Percentiles rank a stretch among this genome's conserved stretches.
Conservation (phyloP, 2,113 vertebrate species). For the Eclectus roratus region DNA sequence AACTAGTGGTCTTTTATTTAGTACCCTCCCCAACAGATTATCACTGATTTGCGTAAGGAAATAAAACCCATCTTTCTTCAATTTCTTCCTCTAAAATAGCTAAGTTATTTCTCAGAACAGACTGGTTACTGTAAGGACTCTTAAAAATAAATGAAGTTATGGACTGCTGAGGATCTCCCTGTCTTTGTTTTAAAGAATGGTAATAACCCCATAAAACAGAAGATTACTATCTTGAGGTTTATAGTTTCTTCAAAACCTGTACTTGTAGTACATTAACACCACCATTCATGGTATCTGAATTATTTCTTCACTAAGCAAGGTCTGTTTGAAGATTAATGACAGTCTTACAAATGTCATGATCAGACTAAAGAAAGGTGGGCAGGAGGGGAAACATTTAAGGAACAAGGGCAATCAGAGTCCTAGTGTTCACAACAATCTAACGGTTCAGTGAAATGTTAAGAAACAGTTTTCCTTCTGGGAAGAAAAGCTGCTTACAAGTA, state of each 20-base stretch:
- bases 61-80: constrained; percentile 3
- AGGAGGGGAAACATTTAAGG: not conserved
- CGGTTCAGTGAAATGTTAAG: not conserved
- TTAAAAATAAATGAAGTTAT: not conserved
- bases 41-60: not conserved
- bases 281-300: not conserved
- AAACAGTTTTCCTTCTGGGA: not conserved
- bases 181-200: not conserved
- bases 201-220: not conserved
- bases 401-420: not conserved
- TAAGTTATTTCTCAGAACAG: constrained; percentile 13
- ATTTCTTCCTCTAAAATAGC: not conserved
- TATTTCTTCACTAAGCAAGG: not conserved
- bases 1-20: not conserved
- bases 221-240: not conserved
- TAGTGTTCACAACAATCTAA: not conserved
- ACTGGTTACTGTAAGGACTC: constrained; percentile 14
- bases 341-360: not conserved
- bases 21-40: not conserved
- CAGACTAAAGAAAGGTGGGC: not conserved
- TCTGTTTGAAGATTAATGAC: not conserved
- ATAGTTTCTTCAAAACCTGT: not conserved
- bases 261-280: not conserved
- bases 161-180: not conserved
- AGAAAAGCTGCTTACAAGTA: not conserved